Base-by-base conservation (phyloP, 2,888 invertebrate genomes). In the Oscheius sp. region DNA sequence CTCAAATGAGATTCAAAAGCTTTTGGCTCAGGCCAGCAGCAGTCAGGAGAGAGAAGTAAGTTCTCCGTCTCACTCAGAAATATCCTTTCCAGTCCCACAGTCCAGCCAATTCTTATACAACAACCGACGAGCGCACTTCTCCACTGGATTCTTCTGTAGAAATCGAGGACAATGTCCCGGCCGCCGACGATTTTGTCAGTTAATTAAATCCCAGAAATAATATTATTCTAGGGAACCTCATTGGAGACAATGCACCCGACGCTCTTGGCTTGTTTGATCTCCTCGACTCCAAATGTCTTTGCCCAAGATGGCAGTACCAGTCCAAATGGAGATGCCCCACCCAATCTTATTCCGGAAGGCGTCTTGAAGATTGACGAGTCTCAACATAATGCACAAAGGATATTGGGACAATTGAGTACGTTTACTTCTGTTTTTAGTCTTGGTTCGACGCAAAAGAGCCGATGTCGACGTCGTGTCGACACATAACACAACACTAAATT, bases 251-350 rank as follows among this genome's bases (percentile, higher is more conserved):
- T 74, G n/a, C 77, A 79, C 43, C 78, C 78, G 0, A 73, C 77
- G 12, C 72, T 81, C 2, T 52, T 81, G 21, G 76, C 78, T 46
- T 76, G 72, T 7, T 73, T 81, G 53, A 75, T 81, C 56, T 73
- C 78, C 16, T 72, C 75, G 13, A 79, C 78, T 49, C 81, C 78
- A 12, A 72, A 72, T 29, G 74, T 81, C 49, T 81, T 81, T 43
- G 69, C 69, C 18, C 66, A 66, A 18, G 66, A 66, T 3, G 49
- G 52, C 3, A n/a, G 27, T 1, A 7, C 23, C 13, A 52, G 52
- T n/a, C 66, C 66, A 7, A 61, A 55, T 55, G 55, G 45, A 1
- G 61, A 61, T 21, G 6, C 43, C 2, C 61, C 61, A 6, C 61
- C 61, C 16, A 61, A 61, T 43, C 43, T 61, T 16, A 61, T 23